Percentiles rank a stretch among this genome's conserved stretches.
phyloP scores from a whole-genome alignment of 2,113 vertebrate species.

The Mirza zaza region DNA sequence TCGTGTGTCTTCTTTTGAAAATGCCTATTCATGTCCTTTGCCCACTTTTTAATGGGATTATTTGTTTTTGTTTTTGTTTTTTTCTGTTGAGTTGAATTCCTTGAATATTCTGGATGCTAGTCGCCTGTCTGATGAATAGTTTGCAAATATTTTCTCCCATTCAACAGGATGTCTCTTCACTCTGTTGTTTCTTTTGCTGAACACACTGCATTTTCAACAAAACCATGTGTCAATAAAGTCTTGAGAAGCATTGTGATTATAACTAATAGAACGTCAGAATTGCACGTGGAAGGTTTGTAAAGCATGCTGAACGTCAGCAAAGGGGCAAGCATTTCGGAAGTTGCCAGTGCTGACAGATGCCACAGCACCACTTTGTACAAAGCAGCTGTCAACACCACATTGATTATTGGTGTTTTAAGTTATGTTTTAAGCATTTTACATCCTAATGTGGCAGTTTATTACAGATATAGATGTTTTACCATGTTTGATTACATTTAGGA shows the following conservation, averaged over 20 bases:
- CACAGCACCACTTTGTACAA: fast-evolving
- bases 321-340: not conserved
- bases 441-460: not conserved
- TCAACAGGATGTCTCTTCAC: no score
- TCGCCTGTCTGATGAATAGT: no score
- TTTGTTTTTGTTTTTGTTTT: no score
- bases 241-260: not conserved
- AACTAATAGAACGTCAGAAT: not conserved
- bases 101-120: no score
- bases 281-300: not conserved
- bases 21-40: no score
- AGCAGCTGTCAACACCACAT: not conserved
- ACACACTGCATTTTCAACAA: not conserved
- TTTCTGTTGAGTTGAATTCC: no score
- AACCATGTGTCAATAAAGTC: not conserved
- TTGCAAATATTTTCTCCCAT: no score
- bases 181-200: no score
- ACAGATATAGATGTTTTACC: not conserved
- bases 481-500: not conserved
- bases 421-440: not conserved
- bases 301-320: not conserved
- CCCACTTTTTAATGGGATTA: no score
- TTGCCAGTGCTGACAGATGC: not conserved
- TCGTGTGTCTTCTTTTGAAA: no score
- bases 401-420: not conserved